Evolutionary conservation across 2,888 invertebrate species (phyloP).

Genomic region (Achlya flavicornis): DNA sequence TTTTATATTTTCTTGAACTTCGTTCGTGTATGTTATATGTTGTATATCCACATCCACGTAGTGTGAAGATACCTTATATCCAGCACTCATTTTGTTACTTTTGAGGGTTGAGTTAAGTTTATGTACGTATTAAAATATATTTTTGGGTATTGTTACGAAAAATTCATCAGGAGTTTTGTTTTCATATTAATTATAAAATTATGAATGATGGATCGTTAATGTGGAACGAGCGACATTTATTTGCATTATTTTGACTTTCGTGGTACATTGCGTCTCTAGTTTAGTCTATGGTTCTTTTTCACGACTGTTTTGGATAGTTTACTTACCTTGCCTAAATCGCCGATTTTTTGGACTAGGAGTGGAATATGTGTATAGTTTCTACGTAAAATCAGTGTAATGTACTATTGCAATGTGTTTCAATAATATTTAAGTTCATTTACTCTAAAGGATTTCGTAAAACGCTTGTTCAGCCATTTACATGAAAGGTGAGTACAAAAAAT

Average conservation of each 20-base stretch:
- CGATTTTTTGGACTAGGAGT: constrained; percentile 74
- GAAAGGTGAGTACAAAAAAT: constrained; percentile 83
- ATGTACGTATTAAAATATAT: too few relatives aligned
- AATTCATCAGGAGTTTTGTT: too few relatives aligned
- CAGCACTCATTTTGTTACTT: too few relatives aligned
- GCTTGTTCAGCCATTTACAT: constrained; percentile 82
- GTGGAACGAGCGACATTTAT: constrained; percentile 11
- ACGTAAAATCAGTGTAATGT: constrained; percentile 49
- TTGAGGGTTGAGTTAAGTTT: constrained; percentile 9
- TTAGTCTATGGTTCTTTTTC: constrained; percentile 79
- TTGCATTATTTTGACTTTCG: constrained; percentile 36
- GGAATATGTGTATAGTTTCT: constrained; percentile 68
- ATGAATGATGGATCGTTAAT: too few relatives aligned
- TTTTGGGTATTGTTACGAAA: too few relatives aligned
- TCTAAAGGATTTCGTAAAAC: constrained; percentile 54
- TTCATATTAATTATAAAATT: too few relatives aligned
- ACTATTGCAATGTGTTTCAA: constrained; percentile 66
- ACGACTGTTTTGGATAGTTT: constrained; percentile 84
- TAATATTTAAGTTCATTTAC: constrained; percentile 54
- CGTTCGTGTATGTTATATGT: too few relatives aligned
- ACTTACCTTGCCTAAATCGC: constrained; percentile 78
- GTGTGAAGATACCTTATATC: too few relatives aligned
- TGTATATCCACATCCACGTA: too few relatives aligned
- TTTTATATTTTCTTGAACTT: too few relatives aligned
- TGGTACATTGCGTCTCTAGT: constrained; percentile 46